Conservation (phyloP, 53 echinoderm and acorn worm genomes). For the Apostichopus leukothele region DNA sequence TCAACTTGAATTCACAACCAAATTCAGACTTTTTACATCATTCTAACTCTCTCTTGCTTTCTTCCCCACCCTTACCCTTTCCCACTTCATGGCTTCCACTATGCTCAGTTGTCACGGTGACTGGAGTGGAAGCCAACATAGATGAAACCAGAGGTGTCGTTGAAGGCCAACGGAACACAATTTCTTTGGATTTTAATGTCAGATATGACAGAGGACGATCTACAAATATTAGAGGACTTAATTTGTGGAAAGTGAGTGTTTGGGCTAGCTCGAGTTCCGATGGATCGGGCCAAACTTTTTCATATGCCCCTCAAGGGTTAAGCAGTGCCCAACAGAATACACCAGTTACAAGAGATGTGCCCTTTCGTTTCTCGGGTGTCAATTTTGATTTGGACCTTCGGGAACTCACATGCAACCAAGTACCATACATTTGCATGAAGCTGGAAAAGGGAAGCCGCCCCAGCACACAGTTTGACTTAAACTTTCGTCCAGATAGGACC, state of each 20-base stretch:
- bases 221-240: conserved; percentile 64
- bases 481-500: conserved; percentile 63
- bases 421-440: conserved; percentile 73
- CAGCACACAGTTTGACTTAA: conserved; percentile 69
- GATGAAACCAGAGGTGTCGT: conserved; percentile 39
- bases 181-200: conserved; percentile 63
- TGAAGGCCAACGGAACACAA: conserved; percentile 56
- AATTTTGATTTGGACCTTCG: conserved; percentile 68
- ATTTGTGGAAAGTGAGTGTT: conserved; percentile 79
- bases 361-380: conserved; percentile 71
- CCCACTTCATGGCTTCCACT: background rate
- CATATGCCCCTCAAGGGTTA: conserved; percentile 60
- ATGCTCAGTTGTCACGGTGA: conserved; percentile 38
- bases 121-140: conserved; percentile 57
- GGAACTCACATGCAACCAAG: conserved; percentile 57
- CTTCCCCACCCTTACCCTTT: conserved; percentile 13
- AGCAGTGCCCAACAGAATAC: conserved; percentile 41
- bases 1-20: too few species aligned
- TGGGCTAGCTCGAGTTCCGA: conserved; percentile 63
- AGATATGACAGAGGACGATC: conserved; percentile 46
- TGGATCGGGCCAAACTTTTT: conserved; percentile 59
- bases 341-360: conserved; percentile 50
- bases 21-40: too few species aligned
- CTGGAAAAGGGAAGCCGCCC: conserved; percentile 53
- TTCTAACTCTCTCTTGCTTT: too few species aligned